Conservation (phyloP, 2,797 vertebrate genomes). For the Leuciscus waleckii region DNA sequence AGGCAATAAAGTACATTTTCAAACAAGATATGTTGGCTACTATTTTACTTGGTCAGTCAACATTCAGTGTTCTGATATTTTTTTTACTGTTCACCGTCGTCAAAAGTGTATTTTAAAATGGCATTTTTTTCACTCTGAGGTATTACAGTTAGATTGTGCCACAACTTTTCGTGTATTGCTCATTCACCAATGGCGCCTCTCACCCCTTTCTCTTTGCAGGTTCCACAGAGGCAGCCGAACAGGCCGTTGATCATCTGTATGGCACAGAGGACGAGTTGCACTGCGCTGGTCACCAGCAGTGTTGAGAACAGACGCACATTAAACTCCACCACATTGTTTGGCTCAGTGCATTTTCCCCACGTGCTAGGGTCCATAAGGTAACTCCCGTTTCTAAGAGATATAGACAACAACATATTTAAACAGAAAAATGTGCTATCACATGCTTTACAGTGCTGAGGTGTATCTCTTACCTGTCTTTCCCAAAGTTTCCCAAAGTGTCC, state of each 20-base stretch:
- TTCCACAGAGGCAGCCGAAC: constrained; percentile 81
- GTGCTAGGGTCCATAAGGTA: constrained; percentile 68
- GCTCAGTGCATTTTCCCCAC: constrained; percentile 69
- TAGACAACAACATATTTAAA: neutral
- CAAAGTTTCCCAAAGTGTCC: no score
- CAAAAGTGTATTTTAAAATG: neutral
- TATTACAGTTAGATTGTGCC: neutral
- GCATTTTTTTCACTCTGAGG: neutral
- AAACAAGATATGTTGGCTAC: neutral
- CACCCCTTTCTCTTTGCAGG: constrained; percentile 73
- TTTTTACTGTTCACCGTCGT: neutral
- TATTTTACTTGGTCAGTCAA: neutral
- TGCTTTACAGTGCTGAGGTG: neutral
- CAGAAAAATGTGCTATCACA: neutral
- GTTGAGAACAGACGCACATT: constrained; percentile 78
- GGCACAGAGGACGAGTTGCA: constrained; percentile 77
- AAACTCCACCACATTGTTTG: constrained; percentile 74
- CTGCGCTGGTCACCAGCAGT: constrained; percentile 68
- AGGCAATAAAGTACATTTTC: no score
- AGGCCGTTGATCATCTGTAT: constrained; percentile 83
- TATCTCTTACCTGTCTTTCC: constrained; percentile 59
- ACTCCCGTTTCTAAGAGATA: constrained; percentile 55
- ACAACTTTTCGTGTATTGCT: neutral
- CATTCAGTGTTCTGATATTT: neutral
- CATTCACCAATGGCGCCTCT: constrained; percentile 21